Base-by-base conservation (phyloP, 2,888 invertebrate species). In the Agonopterix heracliana region DNA sequence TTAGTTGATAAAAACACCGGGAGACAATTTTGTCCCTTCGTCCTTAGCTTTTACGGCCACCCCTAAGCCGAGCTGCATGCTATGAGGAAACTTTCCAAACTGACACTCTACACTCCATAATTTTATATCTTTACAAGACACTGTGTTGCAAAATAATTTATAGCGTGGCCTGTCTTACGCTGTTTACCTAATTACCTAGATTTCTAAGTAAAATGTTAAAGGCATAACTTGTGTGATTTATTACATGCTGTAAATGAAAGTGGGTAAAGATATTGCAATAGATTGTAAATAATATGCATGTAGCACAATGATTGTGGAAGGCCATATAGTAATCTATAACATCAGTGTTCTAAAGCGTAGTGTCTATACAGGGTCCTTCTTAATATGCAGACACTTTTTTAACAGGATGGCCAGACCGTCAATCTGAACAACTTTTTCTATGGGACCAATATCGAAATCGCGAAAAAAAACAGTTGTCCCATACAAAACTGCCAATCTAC, bases 1-100 rank as follows among this genome's bases (percentile, higher is more conserved):
- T 70, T 76, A 71, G 74, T 75, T 74, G 72, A 72, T 77, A 76
- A 78, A 75, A 78, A 73, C 71, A 69, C 62, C 59, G 60, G 52
- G 61, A 61, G 63, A 64, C 60, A 60, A 68, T 63, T 57, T 57
- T 56, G 68, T 68, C 70, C 68, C 67, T 67, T 63, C 64, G 66
- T 65, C 58, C 58, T 54, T 59, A 59, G 59, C 49, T 65, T 73
- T 70, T 69, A 72, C 63, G 57, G 60, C 54, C 59, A 58, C 59
- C 55, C 54, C 17, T 63, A 59, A 56, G 57, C 55, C 54, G 50
- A 49, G 55, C 48, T 58, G 58, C 60, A 60, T 56, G 52, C 51
- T 3, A 41, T 36, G 57, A 51, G 53, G 52, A 55, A 53, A 63
- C 62, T 63, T 60, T 59, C 11, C 50, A 59, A 63, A 64, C 61